Evolutionary conservation across 2,113 vertebrate species (phyloP), one percentile per base, ranked within the genome.

Genomic region (Oriolus oriolus): DNA sequence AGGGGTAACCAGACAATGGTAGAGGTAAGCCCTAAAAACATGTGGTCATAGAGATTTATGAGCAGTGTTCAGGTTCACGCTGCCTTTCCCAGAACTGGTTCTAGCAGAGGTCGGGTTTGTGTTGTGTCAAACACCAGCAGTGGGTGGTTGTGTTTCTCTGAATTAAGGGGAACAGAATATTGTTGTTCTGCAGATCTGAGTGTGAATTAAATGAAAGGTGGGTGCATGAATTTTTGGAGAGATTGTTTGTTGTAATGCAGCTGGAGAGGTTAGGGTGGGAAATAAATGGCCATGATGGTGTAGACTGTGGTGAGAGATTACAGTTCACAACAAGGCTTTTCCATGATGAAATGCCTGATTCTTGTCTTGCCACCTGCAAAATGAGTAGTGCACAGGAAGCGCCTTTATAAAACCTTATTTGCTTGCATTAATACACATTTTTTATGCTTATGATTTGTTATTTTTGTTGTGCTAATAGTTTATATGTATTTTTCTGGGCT

Each of bases 1-100:
- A 98, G 99, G 65, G 99, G 99, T 23, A 99, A 99, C 98, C 99
- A 99, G 97, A 99, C 99, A 24, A 99, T 99, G 99, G 99, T 99
- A 87, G 99, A 99, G 99, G 99, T 99, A 96, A 97, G 96, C 91
- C 65, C n/a, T 60, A 26, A 87, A 47, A 30, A 18, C 30, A 84
- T 3, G 1, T 53, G 37, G 31, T 65, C 19, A 10, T 16, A 13
- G 8, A 33, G 16, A 3, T 84, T 91, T 88, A 23, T 1, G 3
- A 52, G 76, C 64, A 76, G 18, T 41, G 23, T 39, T 80, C 14
- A 74, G 42, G 87, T 65, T 92, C 77, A 53, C 39, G 1, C 47
- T 76, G 70, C 37, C 59, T 90, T 93, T 84, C 69, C 85, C 56
- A 81, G 83, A 75, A 47, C 31, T 57, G 83, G 22, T 49, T 42